These are phyloP conservation scores for Amiota minor DNA, from an alignment of 2,888 invertebrate species.

Conservation along the genomic window DNA sequence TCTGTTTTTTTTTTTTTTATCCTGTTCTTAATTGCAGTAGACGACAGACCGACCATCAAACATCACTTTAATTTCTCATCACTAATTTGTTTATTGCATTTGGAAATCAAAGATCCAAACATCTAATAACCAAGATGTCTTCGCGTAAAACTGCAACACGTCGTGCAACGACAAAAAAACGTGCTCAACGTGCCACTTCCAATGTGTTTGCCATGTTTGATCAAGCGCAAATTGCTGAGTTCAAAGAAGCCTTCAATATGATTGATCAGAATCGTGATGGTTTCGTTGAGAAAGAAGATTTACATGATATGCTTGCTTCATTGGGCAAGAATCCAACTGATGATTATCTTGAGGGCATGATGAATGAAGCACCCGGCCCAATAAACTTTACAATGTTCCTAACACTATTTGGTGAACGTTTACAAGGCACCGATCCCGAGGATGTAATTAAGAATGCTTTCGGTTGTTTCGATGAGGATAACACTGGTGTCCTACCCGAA, in stretches of 20 bases:
- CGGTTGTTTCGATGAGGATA: conserved; percentile 99
- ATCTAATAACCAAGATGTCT: conserved; percentile 76
- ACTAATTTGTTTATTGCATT: too few relatives aligned
- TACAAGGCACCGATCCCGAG: conserved; percentile 99
- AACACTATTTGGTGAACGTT: conserved; percentile 96
- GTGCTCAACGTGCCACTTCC: conserved; percentile 98
- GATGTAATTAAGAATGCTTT: conserved; percentile 99
- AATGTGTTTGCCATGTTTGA: conserved; percentile 99
- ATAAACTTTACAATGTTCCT: conserved; percentile 99
- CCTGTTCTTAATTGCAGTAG: too few relatives aligned
- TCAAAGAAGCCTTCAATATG: conserved; percentile 99
- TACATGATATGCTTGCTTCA: conserved; percentile 99
- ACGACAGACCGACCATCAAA: too few relatives aligned
- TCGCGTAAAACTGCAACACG: conserved; percentile 97
- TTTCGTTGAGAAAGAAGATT: conserved; percentile 98
- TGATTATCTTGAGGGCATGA: conserved; percentile 97
- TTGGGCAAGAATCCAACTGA: conserved; percentile 97
- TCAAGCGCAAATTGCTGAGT: conserved; percentile 99
- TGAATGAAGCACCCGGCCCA: conserved; percentile 98
- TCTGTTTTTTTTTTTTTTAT: too few relatives aligned
- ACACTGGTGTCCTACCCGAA: conserved; percentile 91
- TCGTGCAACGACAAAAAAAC: conserved; percentile 95
- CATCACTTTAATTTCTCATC: too few relatives aligned
- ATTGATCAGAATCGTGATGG: conserved; percentile 99
- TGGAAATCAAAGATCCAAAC: too few relatives aligned